phyloP scores from a whole-genome alignment of 1,140 invertebrate genomes.

The Daktulosphaira vitifoliae region DNA sequence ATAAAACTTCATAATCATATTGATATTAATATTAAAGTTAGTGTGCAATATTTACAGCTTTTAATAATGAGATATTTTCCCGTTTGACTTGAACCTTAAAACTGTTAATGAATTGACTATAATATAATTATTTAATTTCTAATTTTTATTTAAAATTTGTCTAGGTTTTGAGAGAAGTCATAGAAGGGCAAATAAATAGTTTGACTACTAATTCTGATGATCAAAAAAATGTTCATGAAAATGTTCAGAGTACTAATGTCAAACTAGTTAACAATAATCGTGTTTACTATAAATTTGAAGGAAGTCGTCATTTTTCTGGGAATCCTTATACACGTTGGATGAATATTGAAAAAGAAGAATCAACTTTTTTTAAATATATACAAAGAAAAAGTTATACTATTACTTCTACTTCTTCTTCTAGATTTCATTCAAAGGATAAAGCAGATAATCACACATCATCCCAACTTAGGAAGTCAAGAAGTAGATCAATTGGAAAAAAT shows the following conservation, averaged over 20 bases:
- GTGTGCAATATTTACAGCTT: too few species aligned
- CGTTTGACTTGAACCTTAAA: too few species aligned
- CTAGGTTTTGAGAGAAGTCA: slow-evolving; percentile 29
- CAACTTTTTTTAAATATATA: background rate
- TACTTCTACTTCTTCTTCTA: background rate
- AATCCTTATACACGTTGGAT: slow-evolving; percentile 30
- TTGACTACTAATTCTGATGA: background rate
- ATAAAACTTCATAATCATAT: too few species aligned
- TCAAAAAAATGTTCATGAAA: background rate
- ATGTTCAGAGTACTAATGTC: background rate
- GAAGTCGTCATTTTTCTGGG: background rate
- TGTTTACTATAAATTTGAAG: background rate
- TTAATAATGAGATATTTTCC: too few species aligned
- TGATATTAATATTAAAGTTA: too few species aligned
- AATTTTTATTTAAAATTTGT: background rate
- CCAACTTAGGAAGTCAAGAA: background rate
- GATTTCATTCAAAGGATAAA: background rate
- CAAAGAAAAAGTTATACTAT: background rate
- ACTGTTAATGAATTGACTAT: too few species aligned
- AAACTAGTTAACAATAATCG: background rate
- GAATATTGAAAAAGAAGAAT: slow-evolving; percentile 23
- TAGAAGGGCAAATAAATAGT: slow-evolving; percentile 23
- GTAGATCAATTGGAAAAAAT: slow-evolving; percentile 7
- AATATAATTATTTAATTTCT: background rate
- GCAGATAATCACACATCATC: background rate